Evolutionary conservation across 2,113 vertebrate species (phyloP).

Genomic region (Benitochromis conjunctus): DNA sequence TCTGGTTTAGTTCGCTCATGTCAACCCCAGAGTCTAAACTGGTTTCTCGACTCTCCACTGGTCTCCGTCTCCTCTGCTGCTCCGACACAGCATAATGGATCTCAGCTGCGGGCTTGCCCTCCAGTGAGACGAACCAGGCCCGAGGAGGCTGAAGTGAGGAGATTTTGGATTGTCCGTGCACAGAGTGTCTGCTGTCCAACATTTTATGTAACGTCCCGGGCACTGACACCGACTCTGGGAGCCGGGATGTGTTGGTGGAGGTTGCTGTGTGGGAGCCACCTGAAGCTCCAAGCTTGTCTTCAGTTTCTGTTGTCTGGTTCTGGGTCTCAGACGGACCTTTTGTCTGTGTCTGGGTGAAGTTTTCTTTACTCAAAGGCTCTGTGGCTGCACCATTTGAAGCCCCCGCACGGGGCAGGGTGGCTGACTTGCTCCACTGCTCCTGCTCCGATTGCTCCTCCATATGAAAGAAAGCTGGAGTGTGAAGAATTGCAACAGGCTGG

Average conservation of each 20-base stretch:
- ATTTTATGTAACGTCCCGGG: conserved; percentile 84
- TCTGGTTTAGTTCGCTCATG: conserved; percentile 81
- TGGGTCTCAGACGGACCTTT: conserved; percentile 68
- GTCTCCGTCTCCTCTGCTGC: conserved; percentile 78
- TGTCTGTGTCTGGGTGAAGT: conserved; percentile 71
- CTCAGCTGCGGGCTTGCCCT: conserved; percentile 85
- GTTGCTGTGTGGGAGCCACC: conserved; percentile 56
- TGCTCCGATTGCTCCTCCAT: conserved; percentile 77
- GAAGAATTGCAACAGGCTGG: conserved; percentile 85
- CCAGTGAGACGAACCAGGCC: conserved; percentile 91
- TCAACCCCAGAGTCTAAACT: conserved; percentile 92
- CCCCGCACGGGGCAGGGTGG: conserved; percentile 75
- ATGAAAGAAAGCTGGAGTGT: conserved; percentile 80
- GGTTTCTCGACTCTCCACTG: conserved; percentile 83
- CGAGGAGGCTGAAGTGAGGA: conserved; percentile 79
- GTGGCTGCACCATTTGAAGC: conserved; percentile 6
- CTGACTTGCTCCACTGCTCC: conserved; percentile 71
- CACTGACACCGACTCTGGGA: conserved; percentile 86
- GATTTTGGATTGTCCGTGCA: conserved; percentile 80
- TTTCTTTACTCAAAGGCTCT: conserved; percentile 69
- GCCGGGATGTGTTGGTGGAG: conserved; percentile 68
- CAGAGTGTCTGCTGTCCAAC: conserved; percentile 67
- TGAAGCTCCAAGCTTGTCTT: conserved; percentile 55
- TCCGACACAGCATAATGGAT: conserved; percentile 85
- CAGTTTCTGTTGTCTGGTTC: conserved; percentile 53